These are phyloP conservation scores for Sebastes flavidus DNA, from an alignment of 2,797 vertebrate genomes.

Conservation along the genomic window DNA sequence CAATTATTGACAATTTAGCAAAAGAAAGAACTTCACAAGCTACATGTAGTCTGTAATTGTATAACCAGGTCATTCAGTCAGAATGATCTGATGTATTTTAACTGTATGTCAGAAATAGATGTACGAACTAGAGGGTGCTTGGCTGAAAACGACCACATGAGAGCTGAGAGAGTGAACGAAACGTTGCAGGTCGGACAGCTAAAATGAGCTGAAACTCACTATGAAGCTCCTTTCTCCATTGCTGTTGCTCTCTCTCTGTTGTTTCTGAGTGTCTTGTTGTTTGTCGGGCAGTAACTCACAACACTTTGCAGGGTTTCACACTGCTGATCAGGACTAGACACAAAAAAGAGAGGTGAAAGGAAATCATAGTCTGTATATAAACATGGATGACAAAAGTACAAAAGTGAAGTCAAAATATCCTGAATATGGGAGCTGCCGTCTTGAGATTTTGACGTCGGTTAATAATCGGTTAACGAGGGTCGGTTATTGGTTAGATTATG, in stretches of 20 bases:
- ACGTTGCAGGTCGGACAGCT: not conserved
- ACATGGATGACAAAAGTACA: too few relatives aligned
- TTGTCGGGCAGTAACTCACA: not conserved
- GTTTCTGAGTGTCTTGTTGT: not conserved
- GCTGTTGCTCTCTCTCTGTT: not conserved
- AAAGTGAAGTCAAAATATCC: too few relatives aligned
- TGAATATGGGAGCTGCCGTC: too few relatives aligned
- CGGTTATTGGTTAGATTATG: too few relatives aligned
- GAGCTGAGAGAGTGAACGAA: not conserved
- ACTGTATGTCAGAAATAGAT: not conserved
- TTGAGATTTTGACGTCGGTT: too few relatives aligned
- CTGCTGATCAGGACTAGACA: conserved; percentile 4
- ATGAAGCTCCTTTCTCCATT: not conserved
- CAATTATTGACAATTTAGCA: not conserved
- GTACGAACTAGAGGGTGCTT: not conserved
- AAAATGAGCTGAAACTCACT: not conserved
- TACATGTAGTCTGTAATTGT: not conserved
- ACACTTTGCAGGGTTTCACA: conserved; percentile 17
- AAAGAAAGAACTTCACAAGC: not conserved
- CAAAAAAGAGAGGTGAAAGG: not conserved
- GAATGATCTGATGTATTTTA: not conserved
- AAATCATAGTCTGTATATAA: not conserved
- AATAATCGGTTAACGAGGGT: too few relatives aligned
- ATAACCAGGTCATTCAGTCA: not conserved
- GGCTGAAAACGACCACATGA: not conserved